Conservation (phyloP, 2,113 vertebrate species). For the Vidua chalybeata region DNA sequence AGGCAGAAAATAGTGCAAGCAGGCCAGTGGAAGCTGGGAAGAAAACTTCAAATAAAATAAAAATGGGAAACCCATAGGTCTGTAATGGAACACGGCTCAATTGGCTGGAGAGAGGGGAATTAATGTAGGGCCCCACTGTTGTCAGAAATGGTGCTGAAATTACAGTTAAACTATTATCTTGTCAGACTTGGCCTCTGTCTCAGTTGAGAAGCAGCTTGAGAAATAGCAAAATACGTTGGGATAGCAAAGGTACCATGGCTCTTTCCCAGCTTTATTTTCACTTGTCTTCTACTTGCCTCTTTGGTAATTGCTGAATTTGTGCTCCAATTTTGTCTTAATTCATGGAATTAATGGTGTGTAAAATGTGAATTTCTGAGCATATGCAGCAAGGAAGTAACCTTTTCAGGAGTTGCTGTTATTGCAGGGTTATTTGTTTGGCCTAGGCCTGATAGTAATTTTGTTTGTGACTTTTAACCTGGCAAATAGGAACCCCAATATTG, state of each 20-base stretch:
- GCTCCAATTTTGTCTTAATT: neutral
- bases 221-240: neutral
- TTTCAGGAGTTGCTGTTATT: neutral
- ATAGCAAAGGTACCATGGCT: neutral
- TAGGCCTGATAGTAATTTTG: neutral
- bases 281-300: neutral
- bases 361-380: neutral
- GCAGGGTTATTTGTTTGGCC: neutral
- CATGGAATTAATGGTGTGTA: neutral
- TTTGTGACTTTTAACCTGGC: neutral
- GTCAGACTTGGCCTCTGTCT: neutral
- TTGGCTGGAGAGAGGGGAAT: neutral
- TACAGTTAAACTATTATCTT: neutral
- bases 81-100: neutral
- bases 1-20: neutral
- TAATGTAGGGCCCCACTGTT: fast-evolving
- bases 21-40: neutral
- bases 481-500: neutral
- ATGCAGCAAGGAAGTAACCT: neutral
- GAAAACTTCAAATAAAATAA: neutral
- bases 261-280: neutral
- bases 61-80: neutral
- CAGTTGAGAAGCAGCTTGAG: neutral
- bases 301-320: neutral
- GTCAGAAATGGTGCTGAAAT: neutral